Conservation (phyloP, 2,113 vertebrate genomes). For the Gallinago undulata region DNA sequence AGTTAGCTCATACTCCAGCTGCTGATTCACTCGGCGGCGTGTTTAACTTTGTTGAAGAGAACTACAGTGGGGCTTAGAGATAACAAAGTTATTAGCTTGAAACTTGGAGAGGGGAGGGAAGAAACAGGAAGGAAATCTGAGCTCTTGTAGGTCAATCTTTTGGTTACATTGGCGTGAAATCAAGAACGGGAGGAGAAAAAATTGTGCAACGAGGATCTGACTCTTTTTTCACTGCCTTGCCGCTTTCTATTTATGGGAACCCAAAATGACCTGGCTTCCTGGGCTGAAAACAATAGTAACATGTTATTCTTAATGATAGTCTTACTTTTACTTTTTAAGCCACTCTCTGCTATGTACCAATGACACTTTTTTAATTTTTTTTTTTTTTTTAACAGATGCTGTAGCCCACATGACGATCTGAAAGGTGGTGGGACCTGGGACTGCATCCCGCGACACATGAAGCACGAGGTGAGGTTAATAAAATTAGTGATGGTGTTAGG, state of each 20-base stretch:
- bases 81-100: background rate
- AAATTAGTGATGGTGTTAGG: background rate
- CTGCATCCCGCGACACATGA: fast-evolving
- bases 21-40: background rate
- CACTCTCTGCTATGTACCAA: background rate
- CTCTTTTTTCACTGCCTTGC: background rate
- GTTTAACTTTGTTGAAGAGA: background rate
- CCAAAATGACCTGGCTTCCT: constrained; percentile 49
- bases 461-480: background rate
- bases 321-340: background rate
- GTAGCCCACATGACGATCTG: background rate
- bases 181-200: constrained; percentile 31
- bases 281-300: background rate
- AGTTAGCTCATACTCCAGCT: background rate
- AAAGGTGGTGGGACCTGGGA: background rate
- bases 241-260: constrained; percentile 55
- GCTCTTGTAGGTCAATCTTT: constrained; percentile 30
- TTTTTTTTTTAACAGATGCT: background rate
- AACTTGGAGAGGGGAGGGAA: background rate
- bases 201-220: constrained; percentile 33
- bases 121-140: constrained; percentile 67
- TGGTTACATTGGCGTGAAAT: constrained; percentile 44
- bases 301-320: background rate
- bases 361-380: background rate
- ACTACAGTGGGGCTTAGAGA: background rate